Evolutionary conservation across 2,797 vertebrate species (phyloP).

Genomic region (Kryptopterus vitreolus): DNA sequence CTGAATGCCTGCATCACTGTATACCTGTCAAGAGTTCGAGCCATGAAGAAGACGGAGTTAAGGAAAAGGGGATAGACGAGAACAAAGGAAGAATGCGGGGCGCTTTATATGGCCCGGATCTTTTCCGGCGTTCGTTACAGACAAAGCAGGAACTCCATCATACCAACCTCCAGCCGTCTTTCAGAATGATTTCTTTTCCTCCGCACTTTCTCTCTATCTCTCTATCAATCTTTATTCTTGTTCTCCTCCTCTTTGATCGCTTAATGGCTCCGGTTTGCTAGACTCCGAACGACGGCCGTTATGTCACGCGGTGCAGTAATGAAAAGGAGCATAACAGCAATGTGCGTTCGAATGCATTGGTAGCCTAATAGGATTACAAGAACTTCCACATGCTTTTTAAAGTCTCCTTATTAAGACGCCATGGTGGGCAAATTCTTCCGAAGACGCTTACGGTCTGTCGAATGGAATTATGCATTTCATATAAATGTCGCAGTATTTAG

Average conservation of each 20-base stretch:
- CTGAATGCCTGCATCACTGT: slow-evolving; percentile 27
- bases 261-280: slow-evolving; percentile 10
- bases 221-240: neutral
- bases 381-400: slow-evolving; percentile 10
- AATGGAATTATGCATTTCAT: slow-evolving; percentile 5
- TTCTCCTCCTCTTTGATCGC: slow-evolving; percentile 14
- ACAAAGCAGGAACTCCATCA: slow-evolving; percentile 13
- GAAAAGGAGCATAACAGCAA: slow-evolving; percentile 30
- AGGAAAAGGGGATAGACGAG: slow-evolving; percentile 18
- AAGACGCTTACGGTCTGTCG: neutral
- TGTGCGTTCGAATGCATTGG: slow-evolving; percentile 42
- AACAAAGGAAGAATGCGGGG: slow-evolving; percentile 41
- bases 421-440: neutral
- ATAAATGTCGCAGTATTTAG: neutral
- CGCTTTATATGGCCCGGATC: slow-evolving; percentile 24
- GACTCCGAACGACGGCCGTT: slow-evolving; percentile 34
- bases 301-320: slow-evolving; percentile 36
- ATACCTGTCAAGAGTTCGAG: slow-evolving; percentile 31
- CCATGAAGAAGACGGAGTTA: slow-evolving; percentile 2
- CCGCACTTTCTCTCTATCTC: neutral
- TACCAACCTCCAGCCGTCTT: slow-evolving; percentile 6
- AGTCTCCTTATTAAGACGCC: neutral
- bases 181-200: neutral
- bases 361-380: slow-evolving; percentile 21
- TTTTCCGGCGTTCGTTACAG: slow-evolving; percentile 21